Percentiles rank a stretch among this genome's conserved stretches.
Conservation (phyloP, 2,797 vertebrate genomes). For the Acanthiza pusilla region DNA sequence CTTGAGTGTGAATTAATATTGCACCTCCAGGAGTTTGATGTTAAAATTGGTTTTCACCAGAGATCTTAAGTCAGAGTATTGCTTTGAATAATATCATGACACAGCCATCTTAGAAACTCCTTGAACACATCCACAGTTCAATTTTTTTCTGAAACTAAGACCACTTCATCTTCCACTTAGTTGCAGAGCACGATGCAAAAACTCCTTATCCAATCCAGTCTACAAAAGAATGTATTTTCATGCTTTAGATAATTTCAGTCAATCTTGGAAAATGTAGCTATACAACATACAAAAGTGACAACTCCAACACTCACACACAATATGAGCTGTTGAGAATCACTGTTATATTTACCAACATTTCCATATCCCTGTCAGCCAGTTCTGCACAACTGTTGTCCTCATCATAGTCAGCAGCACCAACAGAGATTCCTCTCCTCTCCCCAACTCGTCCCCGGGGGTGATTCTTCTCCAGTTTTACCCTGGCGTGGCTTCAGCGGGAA, state of each 20-base stretch:
- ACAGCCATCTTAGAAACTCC: background rate
- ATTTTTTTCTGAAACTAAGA: background rate
- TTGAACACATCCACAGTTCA: background rate
- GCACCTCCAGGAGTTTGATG: background rate
- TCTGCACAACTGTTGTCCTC: constrained; percentile 62
- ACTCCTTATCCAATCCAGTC: constrained; percentile 32
- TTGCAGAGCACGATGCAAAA: constrained; percentile 1
- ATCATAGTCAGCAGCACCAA: constrained; percentile 58
- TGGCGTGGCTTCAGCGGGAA: background rate
- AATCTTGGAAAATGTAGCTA: constrained; percentile 67
- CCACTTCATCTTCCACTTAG: background rate
- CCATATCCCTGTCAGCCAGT: constrained; percentile 66
- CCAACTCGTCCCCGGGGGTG: background rate
- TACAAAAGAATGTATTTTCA: constrained; percentile 70
- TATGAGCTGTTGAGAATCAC: constrained; percentile 72
- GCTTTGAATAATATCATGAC: background rate
- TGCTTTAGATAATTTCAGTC: constrained; percentile 71
- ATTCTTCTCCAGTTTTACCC: constrained; percentile 13
- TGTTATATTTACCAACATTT: constrained; percentile 67
- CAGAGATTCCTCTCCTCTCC: constrained; percentile 56
- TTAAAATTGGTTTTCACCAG: background rate
- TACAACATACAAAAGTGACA: constrained; percentile 65
- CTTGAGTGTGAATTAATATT: constrained; percentile 19
- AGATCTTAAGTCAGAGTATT: background rate
- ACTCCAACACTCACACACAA: constrained; percentile 62